phyloP scores from a whole-genome alignment of 2,113 vertebrate genomes.

The Pelecanus crispus region DNA sequence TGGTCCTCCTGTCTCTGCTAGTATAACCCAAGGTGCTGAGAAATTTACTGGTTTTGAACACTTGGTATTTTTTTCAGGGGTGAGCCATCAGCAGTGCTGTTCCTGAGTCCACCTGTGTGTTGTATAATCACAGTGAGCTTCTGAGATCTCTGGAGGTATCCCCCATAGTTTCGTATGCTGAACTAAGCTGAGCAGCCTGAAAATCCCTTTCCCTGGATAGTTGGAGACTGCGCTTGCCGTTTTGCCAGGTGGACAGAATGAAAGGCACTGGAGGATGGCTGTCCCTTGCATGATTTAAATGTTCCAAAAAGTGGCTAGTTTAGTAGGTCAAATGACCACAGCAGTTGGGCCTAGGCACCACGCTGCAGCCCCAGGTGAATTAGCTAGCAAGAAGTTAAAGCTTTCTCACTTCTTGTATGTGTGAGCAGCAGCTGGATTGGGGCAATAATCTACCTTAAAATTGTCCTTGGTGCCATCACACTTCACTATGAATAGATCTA shows the following conservation, averaged over 20 bases:
- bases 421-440: background rate
- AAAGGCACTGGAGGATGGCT: background rate
- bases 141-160: background rate
- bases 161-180: background rate
- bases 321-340: background rate
- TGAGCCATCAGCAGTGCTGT: background rate
- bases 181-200: background rate
- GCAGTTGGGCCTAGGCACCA: background rate
- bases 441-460: background rate
- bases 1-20: background rate
- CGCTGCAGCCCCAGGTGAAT: background rate
- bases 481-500: background rate
- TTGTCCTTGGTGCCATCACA: background rate
- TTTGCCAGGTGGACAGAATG: background rate
- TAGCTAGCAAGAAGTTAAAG: background rate
- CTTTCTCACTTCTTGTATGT: background rate
- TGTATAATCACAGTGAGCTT: background rate
- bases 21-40: background rate
- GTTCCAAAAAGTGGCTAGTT: background rate
- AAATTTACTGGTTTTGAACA: background rate
- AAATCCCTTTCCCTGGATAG: background rate
- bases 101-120: background rate
- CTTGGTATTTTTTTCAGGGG: background rate
- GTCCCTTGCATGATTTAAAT: background rate
- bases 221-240: background rate